Conservation (phyloP, 37 sponge, comb jelly and placozoan genomes). For the Eunapius fragilis region DNA sequence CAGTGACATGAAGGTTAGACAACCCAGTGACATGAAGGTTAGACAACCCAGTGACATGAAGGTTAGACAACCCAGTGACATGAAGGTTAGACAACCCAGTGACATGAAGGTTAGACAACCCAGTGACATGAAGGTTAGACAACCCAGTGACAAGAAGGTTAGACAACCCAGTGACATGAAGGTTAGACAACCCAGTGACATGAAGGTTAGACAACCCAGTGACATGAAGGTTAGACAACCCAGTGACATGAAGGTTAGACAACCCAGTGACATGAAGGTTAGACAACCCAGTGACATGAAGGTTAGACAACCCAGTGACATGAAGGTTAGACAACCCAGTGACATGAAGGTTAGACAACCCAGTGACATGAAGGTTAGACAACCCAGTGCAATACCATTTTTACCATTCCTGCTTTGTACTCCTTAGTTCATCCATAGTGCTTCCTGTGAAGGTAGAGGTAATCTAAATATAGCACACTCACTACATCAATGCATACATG, state of each 20-base stretch:
- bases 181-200: not conserved
- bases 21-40: not conserved
- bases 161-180: not conserved
- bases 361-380: not conserved
- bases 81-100: not conserved
- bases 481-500: too few species aligned
- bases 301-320: too few species aligned
- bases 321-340: too few species aligned
- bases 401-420: not conserved
- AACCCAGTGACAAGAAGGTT: not conserved
- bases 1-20: not conserved
- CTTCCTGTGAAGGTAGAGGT: too few species aligned
- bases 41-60: not conserved
- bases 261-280: not conserved
- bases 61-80: not conserved
- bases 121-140: not conserved
- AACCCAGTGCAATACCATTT: not conserved
- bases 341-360: not conserved
- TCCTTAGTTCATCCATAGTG: not conserved
- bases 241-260: not conserved
- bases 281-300: not conserved
- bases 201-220: not conserved
- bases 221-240: not conserved
- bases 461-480: too few species aligned
- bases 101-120: not conserved